phyloP scores from a whole-genome alignment of 2,797 vertebrate genomes.

The Chiroxiphia lanceolata region DNA sequence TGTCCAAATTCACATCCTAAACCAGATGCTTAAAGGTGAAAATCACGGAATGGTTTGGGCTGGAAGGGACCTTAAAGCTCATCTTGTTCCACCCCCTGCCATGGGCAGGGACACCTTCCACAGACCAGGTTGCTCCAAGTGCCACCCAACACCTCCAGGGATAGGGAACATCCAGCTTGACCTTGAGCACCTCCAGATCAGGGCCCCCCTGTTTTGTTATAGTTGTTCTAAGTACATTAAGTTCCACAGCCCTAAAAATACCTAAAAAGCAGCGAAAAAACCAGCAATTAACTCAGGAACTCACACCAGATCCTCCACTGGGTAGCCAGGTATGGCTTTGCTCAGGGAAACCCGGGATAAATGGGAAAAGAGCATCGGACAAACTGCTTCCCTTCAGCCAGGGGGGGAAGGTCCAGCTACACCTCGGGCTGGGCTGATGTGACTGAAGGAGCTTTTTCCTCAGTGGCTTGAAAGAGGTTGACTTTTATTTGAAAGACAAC shows the following conservation, averaged over 20 bases:
- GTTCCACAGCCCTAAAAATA: background rate
- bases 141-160: background rate
- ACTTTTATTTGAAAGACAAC: slow-evolving; percentile 31
- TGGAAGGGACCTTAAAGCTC: background rate
- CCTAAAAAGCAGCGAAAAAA: background rate
- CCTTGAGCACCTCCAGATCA: background rate
- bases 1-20: background rate
- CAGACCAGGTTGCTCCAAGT: background rate
- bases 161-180: background rate
- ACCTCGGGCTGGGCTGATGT: background rate
- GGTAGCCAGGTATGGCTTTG: background rate
- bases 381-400: background rate
- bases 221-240: background rate
- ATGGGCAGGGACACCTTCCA: background rate
- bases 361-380: background rate
- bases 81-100: background rate
- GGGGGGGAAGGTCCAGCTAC: background rate
- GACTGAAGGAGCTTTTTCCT: background rate
- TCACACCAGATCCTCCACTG: background rate
- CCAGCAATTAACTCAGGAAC: background rate
- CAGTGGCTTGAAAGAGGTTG: background rate
- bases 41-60: background rate
- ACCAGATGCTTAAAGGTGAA: background rate
- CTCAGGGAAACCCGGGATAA: background rate
- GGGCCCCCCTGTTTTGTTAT: background rate